phyloP scores from a whole-genome alignment of 2,888 invertebrate genomes.

The Trissolcus japonicus region DNA sequence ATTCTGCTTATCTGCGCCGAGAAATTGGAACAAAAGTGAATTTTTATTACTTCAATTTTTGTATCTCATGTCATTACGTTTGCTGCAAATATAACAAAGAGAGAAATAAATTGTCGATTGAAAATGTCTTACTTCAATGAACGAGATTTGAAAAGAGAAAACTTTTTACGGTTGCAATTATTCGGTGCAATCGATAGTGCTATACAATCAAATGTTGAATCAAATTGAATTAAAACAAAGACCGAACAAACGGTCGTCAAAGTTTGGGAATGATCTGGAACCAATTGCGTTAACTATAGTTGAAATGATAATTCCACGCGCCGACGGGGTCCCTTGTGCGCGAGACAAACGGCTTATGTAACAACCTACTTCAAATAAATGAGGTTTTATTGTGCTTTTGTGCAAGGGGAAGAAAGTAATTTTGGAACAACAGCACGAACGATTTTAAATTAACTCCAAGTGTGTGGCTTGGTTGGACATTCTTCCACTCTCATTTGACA shows the following conservation, averaged over 20 bases:
- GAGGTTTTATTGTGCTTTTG: slow-evolving; percentile 43
- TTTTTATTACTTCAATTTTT: neutral
- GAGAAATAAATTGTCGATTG: too few species aligned
- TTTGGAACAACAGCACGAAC: slow-evolving; percentile 37
- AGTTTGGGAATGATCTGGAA: slow-evolving; percentile 39
- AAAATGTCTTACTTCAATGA: neutral
- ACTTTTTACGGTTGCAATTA: too few species aligned
- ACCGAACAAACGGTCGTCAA: slow-evolving; percentile 29
- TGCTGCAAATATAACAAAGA: too few species aligned
- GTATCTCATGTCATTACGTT: neutral
- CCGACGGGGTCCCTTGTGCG: slow-evolving; percentile 34
- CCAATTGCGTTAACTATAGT: slow-evolving; percentile 47
- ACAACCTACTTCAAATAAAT: slow-evolving; percentile 45
- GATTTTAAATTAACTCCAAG: slow-evolving; percentile 40
- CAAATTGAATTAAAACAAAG: slow-evolving; percentile 29
- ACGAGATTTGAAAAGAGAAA: neutral
- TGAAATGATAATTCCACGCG: slow-evolving; percentile 51
- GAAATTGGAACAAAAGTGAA: slow-evolving; percentile 13
- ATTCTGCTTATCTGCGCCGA: slow-evolving; percentile 34
- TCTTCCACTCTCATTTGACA: slow-evolving; percentile 22
- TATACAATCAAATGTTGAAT: slow-evolving; percentile 1
- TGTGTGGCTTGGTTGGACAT: slow-evolving; percentile 27
- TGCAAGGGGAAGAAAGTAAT: slow-evolving; percentile 42
- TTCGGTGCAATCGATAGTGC: neutral
- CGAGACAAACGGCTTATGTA: slow-evolving; percentile 47